A percentile compares a stretch with the other conserved stretches of the same genome.
Evolutionary conservation across 92 coral and sea anemone species (phyloP).

Genomic region (Porites rus): DNA sequence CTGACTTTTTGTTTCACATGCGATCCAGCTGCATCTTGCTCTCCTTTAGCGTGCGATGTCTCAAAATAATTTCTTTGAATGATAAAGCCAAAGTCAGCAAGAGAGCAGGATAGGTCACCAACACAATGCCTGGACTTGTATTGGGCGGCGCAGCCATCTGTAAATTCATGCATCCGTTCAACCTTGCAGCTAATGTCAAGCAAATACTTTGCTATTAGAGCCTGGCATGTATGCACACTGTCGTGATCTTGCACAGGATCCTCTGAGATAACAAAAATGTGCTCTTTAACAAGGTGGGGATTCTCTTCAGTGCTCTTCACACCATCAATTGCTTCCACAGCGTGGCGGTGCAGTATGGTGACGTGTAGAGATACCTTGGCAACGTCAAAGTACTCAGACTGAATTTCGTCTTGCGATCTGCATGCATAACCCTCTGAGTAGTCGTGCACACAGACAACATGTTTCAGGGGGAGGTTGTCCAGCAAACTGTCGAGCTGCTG

Average conservation of each 20-base stretch:
- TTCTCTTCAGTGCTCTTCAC: constrained; percentile 39
- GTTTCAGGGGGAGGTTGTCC: constrained; percentile 27
- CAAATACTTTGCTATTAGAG: constrained; percentile 32
- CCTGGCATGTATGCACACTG: constrained; percentile 37
- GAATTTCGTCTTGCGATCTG: constrained; percentile 48
- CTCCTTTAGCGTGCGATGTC: constrained; percentile 41
- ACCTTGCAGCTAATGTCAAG: not conserved
- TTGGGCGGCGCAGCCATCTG: constrained; percentile 34
- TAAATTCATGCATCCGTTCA: constrained; percentile 16
- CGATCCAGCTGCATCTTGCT: constrained; percentile 45
- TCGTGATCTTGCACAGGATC: constrained; percentile 27
- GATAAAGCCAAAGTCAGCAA: constrained; percentile 45
- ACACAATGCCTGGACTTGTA: constrained; percentile 18
- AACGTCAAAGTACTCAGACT: constrained; percentile 49
- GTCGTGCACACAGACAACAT: constrained; percentile 36
- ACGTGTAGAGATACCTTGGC: constrained; percentile 39
- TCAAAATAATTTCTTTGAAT: constrained; percentile 32
- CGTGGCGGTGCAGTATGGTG: constrained; percentile 40
- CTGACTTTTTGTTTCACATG: constrained; percentile 39
- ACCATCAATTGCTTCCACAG: constrained; percentile 41
- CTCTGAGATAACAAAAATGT: constrained; percentile 34
- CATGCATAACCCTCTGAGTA: constrained; percentile 48
- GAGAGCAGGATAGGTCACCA: constrained; percentile 27
- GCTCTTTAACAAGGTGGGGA: constrained; percentile 38
- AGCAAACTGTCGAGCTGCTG: constrained; percentile 31